Evolutionary conservation across 30 jellyfish, hydroid and myxozoan species (phyloP).

Genomic region (Aurelia sp.): DNA sequence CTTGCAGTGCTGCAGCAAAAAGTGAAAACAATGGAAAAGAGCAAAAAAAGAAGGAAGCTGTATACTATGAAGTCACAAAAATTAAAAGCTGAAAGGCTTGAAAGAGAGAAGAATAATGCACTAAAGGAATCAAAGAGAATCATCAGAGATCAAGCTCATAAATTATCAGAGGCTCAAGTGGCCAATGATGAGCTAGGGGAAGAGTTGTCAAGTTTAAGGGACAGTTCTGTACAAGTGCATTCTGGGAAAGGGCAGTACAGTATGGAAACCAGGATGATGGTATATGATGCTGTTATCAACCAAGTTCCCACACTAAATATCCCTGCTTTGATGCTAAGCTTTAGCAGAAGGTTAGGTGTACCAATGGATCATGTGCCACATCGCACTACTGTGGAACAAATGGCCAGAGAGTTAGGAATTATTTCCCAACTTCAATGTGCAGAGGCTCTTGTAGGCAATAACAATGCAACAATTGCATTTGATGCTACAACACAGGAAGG

Average conservation of each 20-base stretch:
- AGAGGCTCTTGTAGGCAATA: not conserved
- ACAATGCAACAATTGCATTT: conserved; percentile 34
- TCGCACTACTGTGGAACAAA: conserved; percentile 50
- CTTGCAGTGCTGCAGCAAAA: not conserved
- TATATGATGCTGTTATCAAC: conserved; percentile 16
- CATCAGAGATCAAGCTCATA: not conserved
- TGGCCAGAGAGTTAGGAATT: conserved; percentile 43
- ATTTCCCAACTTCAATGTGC: conserved; percentile 33
- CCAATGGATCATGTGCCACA: conserved; percentile 28
- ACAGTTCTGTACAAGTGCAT: not conserved
- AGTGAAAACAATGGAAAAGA: conserved; percentile 4
- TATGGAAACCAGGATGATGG: conserved; percentile 14
- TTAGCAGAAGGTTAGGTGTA: not conserved
- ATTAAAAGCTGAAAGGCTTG: conserved; percentile 1
- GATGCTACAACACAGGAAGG: conserved; percentile 70
- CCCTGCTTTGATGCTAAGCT: conserved; percentile 22
- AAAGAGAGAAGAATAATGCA: conserved; percentile 3
- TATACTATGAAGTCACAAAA: conserved; percentile 7
- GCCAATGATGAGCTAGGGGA: conserved; percentile 10
- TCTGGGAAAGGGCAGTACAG: conserved; percentile 1
- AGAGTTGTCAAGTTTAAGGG: conserved; percentile 7
- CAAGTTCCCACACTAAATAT: conserved; percentile 37
- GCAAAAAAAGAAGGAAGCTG: conserved; percentile 13
- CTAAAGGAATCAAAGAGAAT: conserved; percentile 14
- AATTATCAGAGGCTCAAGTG: not conserved